Evolutionary conservation across 1,140 invertebrate genomes (phyloP).

Genomic region (Macrosteles quadrilineatus): DNA sequence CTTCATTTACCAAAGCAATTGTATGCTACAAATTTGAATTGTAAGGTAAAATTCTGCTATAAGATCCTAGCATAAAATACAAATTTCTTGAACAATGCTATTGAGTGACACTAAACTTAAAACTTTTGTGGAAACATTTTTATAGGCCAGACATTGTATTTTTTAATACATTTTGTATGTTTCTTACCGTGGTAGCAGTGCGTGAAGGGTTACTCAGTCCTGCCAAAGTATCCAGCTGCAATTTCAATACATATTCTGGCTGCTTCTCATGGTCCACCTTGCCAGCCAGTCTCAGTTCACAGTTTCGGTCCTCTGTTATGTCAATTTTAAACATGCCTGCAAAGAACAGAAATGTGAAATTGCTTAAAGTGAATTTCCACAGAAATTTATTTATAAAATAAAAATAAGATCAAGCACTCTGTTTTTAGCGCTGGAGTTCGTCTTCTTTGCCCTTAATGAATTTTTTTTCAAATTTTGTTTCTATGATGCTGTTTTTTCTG

Average conservation of each 20-base stretch:
- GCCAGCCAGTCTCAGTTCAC: slow-evolving; percentile 67
- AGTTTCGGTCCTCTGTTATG: slow-evolving; percentile 75
- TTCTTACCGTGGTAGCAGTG: slow-evolving; percentile 61
- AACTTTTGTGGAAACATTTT: too few relatives aligned
- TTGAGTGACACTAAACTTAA: too few relatives aligned
- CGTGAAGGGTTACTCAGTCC: slow-evolving; percentile 74
- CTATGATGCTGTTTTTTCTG: too few relatives aligned
- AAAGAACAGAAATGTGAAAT: slow-evolving; percentile 39
- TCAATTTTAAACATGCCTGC: slow-evolving; percentile 70
- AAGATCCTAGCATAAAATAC: neutral
- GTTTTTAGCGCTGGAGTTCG: neutral
- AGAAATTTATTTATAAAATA: neutral
- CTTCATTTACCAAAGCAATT: too few relatives aligned
- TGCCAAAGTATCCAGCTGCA: slow-evolving; percentile 72
- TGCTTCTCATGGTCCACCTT: slow-evolving; percentile 74
- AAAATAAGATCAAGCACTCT: too few relatives aligned
- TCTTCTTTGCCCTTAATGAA: too few relatives aligned
- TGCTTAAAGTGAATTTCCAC: slow-evolving; percentile 28
- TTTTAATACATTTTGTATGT: too few relatives aligned
- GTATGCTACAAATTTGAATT: too few relatives aligned
- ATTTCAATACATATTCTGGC: slow-evolving; percentile 71
- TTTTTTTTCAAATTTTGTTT: too few relatives aligned
- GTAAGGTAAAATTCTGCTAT: neutral
- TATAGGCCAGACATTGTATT: too few relatives aligned
- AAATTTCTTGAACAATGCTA: too few relatives aligned